Base-by-base conservation (phyloP, 1,140 invertebrate genomes). In the Rhagoletis zephyria region DNA sequence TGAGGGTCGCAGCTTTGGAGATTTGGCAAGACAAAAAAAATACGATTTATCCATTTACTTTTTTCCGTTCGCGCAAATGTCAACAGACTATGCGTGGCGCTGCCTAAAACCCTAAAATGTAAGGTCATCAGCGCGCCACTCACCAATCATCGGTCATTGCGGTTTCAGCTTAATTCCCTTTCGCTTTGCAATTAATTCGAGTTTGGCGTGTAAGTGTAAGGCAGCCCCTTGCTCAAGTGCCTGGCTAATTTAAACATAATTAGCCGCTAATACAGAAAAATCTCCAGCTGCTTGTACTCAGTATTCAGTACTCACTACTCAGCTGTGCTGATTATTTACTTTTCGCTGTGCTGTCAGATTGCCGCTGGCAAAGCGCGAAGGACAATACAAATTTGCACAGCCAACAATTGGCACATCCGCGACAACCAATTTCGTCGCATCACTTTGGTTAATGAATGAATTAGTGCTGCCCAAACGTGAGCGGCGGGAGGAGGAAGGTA, bases 391-490 rank as follows among this genome's bases (percentile, higher is more conserved):
- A 74, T 74, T 74, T 74, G 67, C 67, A 74, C 67, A 74, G 51
- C 51, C 51, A 56, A 56, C 51, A 6, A 74, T 42, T 74, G 40
- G 42, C 67, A 74, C 45, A 45, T 74, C 42, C 40, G 67, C 67
- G 67, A 4, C 42, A 45, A 74, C 40, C 67, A 48, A 74, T 74
- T 74, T 74, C 12, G 40, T 48, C 67, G 12, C 67, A 48, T 74
- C 67, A 74, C 67, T 74, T 74, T 74, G 67, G 67, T 74, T 74
- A 74, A 74, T 74, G 67, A 74, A 74, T 74, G 67, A 65, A 65
- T 65, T 12, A 74, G 45, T 74, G 67, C 51, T 56, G 51, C 51
- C 51, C 5, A 56, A 7, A 2, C 51, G 51, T 56, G 51, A 10
- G 51, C 2, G 51, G 5, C 3, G 1, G 1, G 51, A 56, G 10